Conservation (phyloP, 2,888 invertebrate species). For the Dexiosoma caninum region DNA sequence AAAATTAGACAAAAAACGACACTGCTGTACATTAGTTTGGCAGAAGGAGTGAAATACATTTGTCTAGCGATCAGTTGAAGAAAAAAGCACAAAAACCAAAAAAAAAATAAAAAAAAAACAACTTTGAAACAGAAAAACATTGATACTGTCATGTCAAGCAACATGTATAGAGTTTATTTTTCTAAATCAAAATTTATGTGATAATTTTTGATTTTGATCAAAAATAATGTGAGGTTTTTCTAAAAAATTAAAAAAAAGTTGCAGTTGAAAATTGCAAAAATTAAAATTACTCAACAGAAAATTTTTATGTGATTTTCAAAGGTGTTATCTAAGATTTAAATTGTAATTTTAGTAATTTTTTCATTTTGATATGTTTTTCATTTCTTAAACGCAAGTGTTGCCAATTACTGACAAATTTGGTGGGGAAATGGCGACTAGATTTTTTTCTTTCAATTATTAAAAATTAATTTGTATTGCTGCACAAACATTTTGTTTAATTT, state of each 20-base stretch:
- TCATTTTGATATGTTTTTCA: neutral
- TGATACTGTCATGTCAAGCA: slow-evolving; percentile 64
- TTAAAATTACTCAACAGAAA: slow-evolving; percentile 73
- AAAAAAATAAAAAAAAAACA: neutral
- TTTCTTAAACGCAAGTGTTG: slow-evolving; percentile 22
- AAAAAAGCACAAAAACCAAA: neutral
- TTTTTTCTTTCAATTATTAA: neutral
- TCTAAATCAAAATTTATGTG: slow-evolving; percentile 73
- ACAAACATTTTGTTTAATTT: too few relatives aligned
- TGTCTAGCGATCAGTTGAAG: slow-evolving; percentile 44
- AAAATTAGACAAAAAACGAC: slow-evolving; percentile 1
- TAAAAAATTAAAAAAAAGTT: slow-evolving; percentile 43
- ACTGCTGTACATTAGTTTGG: slow-evolving; percentile 24
- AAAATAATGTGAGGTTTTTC: slow-evolving; percentile 56
- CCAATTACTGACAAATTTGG: neutral
- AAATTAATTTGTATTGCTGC: too few relatives aligned
- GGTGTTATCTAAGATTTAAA: slow-evolving; percentile 60
- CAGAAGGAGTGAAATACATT: slow-evolving; percentile 54
- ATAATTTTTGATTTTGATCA: slow-evolving; percentile 74
- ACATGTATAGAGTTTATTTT: slow-evolving; percentile 54
- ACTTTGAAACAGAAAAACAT: slow-evolving; percentile 44
- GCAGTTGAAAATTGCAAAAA: slow-evolving; percentile 48
- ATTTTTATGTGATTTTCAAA: slow-evolving; percentile 50
- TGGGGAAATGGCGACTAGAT: neutral
- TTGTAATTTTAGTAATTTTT: slow-evolving; percentile 26